Conservation (phyloP, 1,140 invertebrate genomes). For the Neodiprion pinetum region DNA sequence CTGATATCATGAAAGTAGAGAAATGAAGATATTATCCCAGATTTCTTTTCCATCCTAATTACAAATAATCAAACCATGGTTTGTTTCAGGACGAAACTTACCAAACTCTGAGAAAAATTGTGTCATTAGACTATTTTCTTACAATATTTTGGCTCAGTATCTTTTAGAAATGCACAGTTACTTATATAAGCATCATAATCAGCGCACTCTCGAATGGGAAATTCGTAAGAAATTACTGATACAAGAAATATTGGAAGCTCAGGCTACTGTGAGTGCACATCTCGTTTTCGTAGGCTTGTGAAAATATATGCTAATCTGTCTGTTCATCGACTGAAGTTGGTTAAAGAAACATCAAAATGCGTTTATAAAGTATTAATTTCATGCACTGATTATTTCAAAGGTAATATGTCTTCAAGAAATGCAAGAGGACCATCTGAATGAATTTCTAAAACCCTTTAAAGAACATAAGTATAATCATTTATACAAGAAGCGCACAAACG, state of each 20-base stretch:
- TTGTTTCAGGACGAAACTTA: conserved; percentile 15
- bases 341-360: conserved; percentile 24
- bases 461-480: conserved; percentile 53
- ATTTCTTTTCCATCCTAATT: too few species aligned
- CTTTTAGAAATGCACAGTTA: conserved; percentile 77
- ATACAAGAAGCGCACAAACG: conserved; percentile 60
- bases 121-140: conserved; percentile 69
- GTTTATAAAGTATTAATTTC: conserved; percentile 9
- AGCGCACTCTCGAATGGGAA: conserved; percentile 72
- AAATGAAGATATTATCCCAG: too few species aligned
- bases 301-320: neutral
- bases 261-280: conserved; percentile 74
- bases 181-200: conserved; percentile 74
- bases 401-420: conserved; percentile 89
- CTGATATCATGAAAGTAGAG: too few species aligned
- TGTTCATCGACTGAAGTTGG: conserved; percentile 10
- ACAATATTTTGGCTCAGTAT: conserved; percentile 89
- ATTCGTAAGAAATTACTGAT: conserved; percentile 71
- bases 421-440: conserved; percentile 75
- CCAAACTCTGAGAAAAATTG: conserved; percentile 41
- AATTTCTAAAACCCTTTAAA: conserved; percentile 67
- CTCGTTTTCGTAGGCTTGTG: conserved; percentile 3
- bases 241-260: conserved; percentile 72
- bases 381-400: conserved; percentile 56
- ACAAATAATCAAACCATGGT: too few species aligned